Evolutionary conservation across 2,113 vertebrate species (phyloP), one percentile per base, ranked within the genome.

Genomic region (Protomyctophum bolini): DNA sequence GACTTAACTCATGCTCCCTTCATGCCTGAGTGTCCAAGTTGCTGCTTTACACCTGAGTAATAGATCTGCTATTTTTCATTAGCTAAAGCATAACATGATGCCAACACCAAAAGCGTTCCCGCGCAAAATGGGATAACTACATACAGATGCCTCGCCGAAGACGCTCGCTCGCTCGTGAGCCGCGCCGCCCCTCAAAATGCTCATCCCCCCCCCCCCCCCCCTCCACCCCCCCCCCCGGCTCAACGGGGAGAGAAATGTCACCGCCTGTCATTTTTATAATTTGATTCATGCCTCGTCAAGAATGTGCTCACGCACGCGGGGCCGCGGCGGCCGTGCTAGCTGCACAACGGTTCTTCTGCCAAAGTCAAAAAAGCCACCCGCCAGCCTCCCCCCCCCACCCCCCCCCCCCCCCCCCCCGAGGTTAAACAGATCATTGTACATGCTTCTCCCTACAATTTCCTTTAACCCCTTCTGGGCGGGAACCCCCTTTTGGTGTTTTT

Each of bases 391-490:
- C 71, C 63, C 21, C 21, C 14, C 57, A 1, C 21, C 14, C 57
- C 56, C 71, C 63, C 21, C 21, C 14, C 57, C 56, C 71, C 63
- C 21, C 21, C 14, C 57, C 56, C 71, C 63, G 80, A 86, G 80
- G 84, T 86, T 86, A 86, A 84, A 81, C 82, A 84, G 83, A 88
- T 86, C 80, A 77, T 82, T 77, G 82, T 82, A 81, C 84, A 84
- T 79, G 77, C 83, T 84, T 21, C 79, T 81, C 82, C 70, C 68
- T 57, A 76, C 82, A 81, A 86, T 84, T 86, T 83, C 67, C 77
- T 83, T 84, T 86, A n/a, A n/a, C n/a, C n/a, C n/a, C n/a, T n/a
- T n/a, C n/a, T n/a, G n/a, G n/a, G n/a, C n/a, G n/a, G n/a, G n/a
- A n/a, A n/a, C n/a, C n/a, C n/a, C n/a, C n/a, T n/a, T n/a, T n/a